Evolutionary conservation across 2,797 vertebrate genomes (phyloP), one percentile per base, ranked within the genome.

Genomic region (Decapterus maruadsi): DNA sequence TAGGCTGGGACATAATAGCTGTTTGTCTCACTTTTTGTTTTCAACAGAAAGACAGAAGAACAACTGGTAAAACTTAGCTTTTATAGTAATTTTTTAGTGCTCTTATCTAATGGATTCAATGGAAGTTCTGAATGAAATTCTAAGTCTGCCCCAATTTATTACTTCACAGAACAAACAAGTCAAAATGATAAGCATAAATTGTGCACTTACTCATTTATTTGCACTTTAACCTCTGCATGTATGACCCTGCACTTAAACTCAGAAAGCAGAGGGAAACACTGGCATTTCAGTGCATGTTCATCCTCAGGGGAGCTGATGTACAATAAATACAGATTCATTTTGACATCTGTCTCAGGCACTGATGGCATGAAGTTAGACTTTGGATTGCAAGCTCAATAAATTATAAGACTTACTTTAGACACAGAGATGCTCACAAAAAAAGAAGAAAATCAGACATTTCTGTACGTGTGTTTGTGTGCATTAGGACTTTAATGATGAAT

Each of bases 401-500:
- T 63, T 2, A 51, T 36, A 5, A 6, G 2, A 51, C 4, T 42
- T 42, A 42, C 0, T 4, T 22, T 60, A 60, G 43, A 40, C 42
- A 26, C 42, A 17, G 36, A 59, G 31, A 34, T 50, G 9, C n/a
- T 55, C 46, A 42, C n/a, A 31, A 38, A 19, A 26, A 8, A 22
- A 8, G 61, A 26, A 36, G 12, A 69, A 54, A 57, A 12, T 0
- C 38, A 3, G 26, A 42, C n/a, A 53, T 55, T 71, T 50, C 20
- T 34, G 31, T 34, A 50, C 19, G 20, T 56, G 9, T 26, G 7
- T 26, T 22, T 20, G 8, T 26, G 36, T 20, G 8, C n/a, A 22
- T 8, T 22, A 26, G 26, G 40, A 75, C 38, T 82, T 76, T 68
- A 17, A 65, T 36, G 48, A 55, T 56, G 56, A 81, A 59, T 66